Percentiles rank a stretch among this genome's conserved stretches.
phyloP scores from a whole-genome alignment of 2,888 invertebrate species.

The Argyresthia albistria region DNA sequence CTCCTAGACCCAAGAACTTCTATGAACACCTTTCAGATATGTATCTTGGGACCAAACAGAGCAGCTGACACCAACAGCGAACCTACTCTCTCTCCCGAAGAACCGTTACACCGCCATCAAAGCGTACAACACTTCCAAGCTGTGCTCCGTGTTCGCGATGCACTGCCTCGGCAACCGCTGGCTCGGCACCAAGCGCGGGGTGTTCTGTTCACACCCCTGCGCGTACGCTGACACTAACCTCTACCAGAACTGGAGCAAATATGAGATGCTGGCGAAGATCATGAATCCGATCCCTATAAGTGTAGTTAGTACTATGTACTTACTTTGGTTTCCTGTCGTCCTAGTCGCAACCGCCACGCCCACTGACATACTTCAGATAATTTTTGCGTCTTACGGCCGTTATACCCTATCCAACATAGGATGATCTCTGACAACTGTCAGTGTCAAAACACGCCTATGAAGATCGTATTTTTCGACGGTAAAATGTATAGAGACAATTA shows the following conservation, averaged over 20 bases:
- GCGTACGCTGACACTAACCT: conserved; percentile 88
- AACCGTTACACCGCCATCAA: conserved; percentile 84
- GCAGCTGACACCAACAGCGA: conserved; percentile 50
- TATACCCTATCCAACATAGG: too few species aligned
- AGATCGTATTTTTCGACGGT: too few species aligned
- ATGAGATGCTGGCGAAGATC: conserved; percentile 80
- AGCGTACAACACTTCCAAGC: conserved; percentile 91
- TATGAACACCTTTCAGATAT: too few species aligned
- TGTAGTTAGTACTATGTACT: conserved; percentile 72
- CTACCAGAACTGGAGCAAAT: conserved; percentile 88
- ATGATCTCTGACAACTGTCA: too few species aligned
- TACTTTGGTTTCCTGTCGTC: not conserved
- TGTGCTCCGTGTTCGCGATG: conserved; percentile 83
- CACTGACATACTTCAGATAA: not conserved
- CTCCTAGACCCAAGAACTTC: too few species aligned
- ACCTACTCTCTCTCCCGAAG: conserved; percentile 78
- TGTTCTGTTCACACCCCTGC: conserved; percentile 91
- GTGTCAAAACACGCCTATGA: too few species aligned
- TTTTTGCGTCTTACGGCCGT: too few species aligned
- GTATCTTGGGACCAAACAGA: not conserved
- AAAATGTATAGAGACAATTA: too few species aligned
- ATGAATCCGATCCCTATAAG: conserved; percentile 94
- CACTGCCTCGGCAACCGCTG: conserved; percentile 77
- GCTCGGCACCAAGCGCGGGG: conserved; percentile 76
- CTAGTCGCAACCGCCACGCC: not conserved